Evolutionary conservation across 2,888 invertebrate genomes (phyloP), one percentile per base, ranked within the genome.

Genomic region (Hirtodrosophila cameraria): DNA sequence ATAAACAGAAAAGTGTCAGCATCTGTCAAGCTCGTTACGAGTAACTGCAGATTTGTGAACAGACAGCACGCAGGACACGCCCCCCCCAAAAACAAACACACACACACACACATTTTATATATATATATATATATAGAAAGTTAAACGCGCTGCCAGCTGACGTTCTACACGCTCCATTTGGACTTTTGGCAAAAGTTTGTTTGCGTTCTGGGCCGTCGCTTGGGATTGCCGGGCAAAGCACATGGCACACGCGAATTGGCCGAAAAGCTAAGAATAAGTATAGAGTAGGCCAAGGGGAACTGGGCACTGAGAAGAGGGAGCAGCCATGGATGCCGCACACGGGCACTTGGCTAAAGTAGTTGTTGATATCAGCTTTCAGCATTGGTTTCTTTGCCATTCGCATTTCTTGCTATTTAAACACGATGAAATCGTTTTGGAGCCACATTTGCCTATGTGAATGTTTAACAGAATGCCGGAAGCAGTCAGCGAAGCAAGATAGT

Each of bases 351-450:
- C 46, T 36, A 62, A 64, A 84, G 67, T 70, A 75, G 75, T 75
- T 76, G 72, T 66, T 80, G 84, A 83, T 83, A 83, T 87, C 87
- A 62, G 69, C 84, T 83, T 83, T 83, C 81, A 83, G 64, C 73
- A 50, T 33, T 41, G 27, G 49, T 61, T 28, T 49, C 33, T 43
- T 45, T 50, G 39, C 50, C 48, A 23, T 42, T 58, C 53, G 52
- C 38, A 23, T 50, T 70, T 75, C 33, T 53, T 39, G 60, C 57
- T 75, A 55, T 63, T 69, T 85, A 81, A 78, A 59, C 85, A 84
- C 42, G 53, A 50, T 13, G 54, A 52, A 72, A 59, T 43, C 71
- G 48, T 25, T 42, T 46, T 27, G 5, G 11, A 13, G 23, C 41
- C 68, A n/a, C n/a, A 61, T 70, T 70, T 73, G 68, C 55, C 52